Evolutionary conservation across 2,113 vertebrate genomes (phyloP), one percentile per base, ranked within the genome.

Genomic region (Deroptyus accipitrinus): DNA sequence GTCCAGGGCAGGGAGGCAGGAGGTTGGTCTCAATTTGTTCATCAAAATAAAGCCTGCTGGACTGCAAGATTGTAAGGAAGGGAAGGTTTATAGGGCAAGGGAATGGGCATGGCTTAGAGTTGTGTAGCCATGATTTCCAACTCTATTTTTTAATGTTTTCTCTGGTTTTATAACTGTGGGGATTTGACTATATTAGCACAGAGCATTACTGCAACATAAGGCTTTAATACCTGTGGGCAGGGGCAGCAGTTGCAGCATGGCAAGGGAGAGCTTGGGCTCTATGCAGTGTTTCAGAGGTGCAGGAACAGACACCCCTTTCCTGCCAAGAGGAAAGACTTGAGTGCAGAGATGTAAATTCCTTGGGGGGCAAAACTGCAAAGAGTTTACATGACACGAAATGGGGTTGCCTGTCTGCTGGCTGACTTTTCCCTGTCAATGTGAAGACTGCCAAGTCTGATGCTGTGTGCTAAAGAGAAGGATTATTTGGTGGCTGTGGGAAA

Each of bases 261-360:
- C 33, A 10, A 59, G 13, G 75, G 46, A 68, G 62, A 42, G 39
- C 11, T 10, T 16, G 64, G 46, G 52, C 73, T 55, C 42, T 39
- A 5, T 6, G 11, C 18, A 8, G 49, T 3, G 1, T 48, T 64
- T 22, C 48, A 6, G 86, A 54, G 72, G 5, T 13, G 55, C 30
- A 10, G 86, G 86, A 48, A 7, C 54, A 61, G 70, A 28, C 0
- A 0, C 24, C 9, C 18, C 44, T 49, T 42, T 46, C 37, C 81
- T 83, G 54, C 48, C 0, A 0, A 10, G 42, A 31, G 64, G 30
- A 19, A 39, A 28, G 68, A 18, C 19, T 5, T 54, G 48, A 1
- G 35, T 51, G 70, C 61, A 46, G 83, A 17, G 72, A 11, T 17
- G 42, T 8, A 13, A 30, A 0, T 0, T 30, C 48, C 67, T 37